Percentiles rank a stretch among this genome's conserved stretches.
phyloP scores from a whole-genome alignment of 2,797 vertebrate species.

The Thunnus albacares region DNA sequence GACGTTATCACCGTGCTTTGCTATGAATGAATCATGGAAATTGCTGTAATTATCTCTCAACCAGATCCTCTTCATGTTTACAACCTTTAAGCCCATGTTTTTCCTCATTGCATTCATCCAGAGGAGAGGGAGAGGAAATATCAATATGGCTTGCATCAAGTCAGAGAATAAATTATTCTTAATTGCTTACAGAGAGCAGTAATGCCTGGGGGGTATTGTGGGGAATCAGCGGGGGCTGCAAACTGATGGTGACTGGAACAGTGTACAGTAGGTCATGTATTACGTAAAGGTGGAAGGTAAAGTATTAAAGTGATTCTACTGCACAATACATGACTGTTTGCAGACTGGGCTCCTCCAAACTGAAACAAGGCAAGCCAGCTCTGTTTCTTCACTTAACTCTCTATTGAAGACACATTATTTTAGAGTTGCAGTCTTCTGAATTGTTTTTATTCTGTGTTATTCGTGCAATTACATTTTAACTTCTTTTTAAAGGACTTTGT shows the following conservation, averaged over 20 bases:
- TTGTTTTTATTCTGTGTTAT: no score
- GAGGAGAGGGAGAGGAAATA: constrained; percentile 67
- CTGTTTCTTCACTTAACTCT: no score
- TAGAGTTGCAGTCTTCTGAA: no score
- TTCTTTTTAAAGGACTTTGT: no score
- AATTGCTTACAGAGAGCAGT: constrained; percentile 77
- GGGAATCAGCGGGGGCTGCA: constrained; percentile 33
- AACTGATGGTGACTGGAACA: constrained; percentile 26
- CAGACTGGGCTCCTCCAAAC: neutral
- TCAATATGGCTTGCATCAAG: constrained; percentile 78
- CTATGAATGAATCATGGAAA: constrained; percentile 76
- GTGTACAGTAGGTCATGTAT: constrained; percentile 36
- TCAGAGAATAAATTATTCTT: constrained; percentile 75
- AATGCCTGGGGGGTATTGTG: constrained; percentile 52
- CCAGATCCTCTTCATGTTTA: constrained; percentile 80
- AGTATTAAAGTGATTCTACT: neutral
- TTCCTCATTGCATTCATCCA: constrained; percentile 58
- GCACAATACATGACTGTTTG: neutral
- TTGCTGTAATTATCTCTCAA: constrained; percentile 74
- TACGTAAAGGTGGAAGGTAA: constrained; percentile 29
- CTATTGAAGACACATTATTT: no score
- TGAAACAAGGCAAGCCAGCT: neutral
- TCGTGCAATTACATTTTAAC: no score
- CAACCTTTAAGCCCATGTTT: constrained; percentile 69
- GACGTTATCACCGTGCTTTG: constrained; percentile 65